Percentiles rank a stretch among this genome's conserved stretches.
Conservation (phyloP, 35 echinoderm and acorn worm species). For the Patiria miniata region DNA sequence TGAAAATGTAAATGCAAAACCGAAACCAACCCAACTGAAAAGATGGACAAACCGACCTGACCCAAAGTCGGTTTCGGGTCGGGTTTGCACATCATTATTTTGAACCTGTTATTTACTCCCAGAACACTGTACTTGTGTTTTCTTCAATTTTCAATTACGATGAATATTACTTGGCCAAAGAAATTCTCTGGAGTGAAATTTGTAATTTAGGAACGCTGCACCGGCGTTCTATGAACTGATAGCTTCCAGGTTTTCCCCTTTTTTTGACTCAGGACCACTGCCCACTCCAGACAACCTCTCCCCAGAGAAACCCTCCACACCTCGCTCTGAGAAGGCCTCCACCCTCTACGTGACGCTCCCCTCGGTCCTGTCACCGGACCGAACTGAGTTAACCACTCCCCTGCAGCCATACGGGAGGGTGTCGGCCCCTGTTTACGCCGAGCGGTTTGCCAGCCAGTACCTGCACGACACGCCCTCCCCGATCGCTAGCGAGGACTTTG, state of each 20-base stretch:
- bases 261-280: slow-evolving; percentile 34
- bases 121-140: no score
- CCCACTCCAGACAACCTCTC: slow-evolving; percentile 31
- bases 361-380: slow-evolving; percentile 40
- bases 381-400: slow-evolving; percentile 30
- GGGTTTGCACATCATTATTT: no score
- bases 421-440: background rate
- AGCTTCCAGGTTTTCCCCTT: background rate
- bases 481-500: slow-evolving; percentile 68
- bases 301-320: slow-evolving; percentile 47
- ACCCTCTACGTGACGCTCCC: slow-evolving; percentile 61
- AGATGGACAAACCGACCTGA: no score
- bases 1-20: no score
- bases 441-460: background rate
- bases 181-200: no score
- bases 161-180: no score
- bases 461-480: slow-evolving; percentile 26
- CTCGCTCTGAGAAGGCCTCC: slow-evolving; percentile 51
- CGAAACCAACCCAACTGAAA: no score
- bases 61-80: no score
- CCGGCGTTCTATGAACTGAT: no score
- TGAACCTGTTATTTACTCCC: no score
- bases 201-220: no score
- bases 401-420: background rate
- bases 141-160: no score